Percentiles rank a stretch among this genome's conserved stretches.
These are phyloP conservation scores for Pogonophryne albipinna DNA, from an alignment of 2,797 vertebrate species.

Conservation along the genomic window DNA sequence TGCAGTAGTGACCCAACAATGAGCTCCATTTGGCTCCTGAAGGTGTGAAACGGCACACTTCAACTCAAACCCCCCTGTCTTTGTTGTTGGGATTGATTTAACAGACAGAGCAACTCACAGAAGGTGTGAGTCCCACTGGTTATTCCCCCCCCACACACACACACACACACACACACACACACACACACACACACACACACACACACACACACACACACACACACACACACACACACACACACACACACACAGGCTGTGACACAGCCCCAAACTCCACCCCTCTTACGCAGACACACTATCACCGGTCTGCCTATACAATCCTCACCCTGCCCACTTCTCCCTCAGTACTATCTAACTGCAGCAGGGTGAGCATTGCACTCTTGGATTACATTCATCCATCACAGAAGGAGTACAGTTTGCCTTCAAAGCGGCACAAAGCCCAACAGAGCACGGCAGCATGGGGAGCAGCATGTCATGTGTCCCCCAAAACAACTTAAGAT, in stretches of 20 bases:
- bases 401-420: constrained; percentile 53
- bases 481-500: constrained; percentile 86
- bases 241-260: constrained; percentile 47
- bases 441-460: constrained; percentile 74
- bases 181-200: constrained; percentile 48
- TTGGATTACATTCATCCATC: constrained; percentile 75
- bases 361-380: constrained; percentile 46
- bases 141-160: constrained; percentile 40
- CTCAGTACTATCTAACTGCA: constrained; percentile 72
- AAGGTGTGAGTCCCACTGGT: constrained; percentile 75
- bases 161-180: constrained; percentile 41
- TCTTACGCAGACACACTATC: constrained; percentile 72
- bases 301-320: constrained; percentile 62
- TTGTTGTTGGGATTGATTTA: constrained; percentile 81
- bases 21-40: constrained; percentile 82
- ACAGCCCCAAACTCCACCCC: constrained; percentile 68
- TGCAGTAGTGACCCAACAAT: constrained; percentile 59
- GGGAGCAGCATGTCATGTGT: constrained; percentile 89
- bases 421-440: constrained; percentile 41
- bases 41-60: constrained; percentile 84
- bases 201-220: constrained; percentile 39
- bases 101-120: constrained; percentile 73
- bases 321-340: constrained; percentile 58
- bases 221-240: constrained; percentile 38
- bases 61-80: constrained; percentile 46